phyloP scores from a whole-genome alignment of 2,113 vertebrate genomes.

The Elachura formosa region DNA sequence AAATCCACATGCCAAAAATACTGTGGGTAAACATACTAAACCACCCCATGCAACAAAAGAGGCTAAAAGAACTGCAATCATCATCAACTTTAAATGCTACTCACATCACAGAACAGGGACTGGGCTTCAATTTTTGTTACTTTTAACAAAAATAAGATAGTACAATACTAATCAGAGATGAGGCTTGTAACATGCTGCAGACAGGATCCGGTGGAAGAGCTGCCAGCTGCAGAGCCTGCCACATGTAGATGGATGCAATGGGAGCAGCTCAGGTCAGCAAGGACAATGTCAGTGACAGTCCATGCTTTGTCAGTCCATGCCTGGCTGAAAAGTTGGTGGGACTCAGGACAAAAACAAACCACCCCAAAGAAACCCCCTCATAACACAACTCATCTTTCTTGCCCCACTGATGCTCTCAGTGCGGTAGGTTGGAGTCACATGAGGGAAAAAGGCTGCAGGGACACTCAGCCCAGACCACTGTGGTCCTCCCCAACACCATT shows the following conservation, averaged over 20 bases:
- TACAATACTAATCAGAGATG: conserved; percentile 31
- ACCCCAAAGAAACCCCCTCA: neutral
- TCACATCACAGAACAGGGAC: neutral
- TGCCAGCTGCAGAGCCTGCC: neutral
- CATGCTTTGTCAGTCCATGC: neutral
- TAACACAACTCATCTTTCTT: neutral
- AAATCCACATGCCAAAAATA: conserved; percentile 68
- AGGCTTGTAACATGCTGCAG: neutral
- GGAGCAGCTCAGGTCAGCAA: neutral
- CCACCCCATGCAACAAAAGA: conserved; percentile 61
- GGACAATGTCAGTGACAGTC: neutral
- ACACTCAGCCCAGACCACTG: fast-evolving
- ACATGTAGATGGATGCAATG: neutral
- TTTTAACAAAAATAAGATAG: conserved; percentile 52
- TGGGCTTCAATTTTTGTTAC: conserved; percentile 54
- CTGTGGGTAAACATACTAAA: conserved; percentile 68
- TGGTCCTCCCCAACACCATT: fast-evolving
- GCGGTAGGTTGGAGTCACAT: neutral
- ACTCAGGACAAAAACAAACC: neutral
- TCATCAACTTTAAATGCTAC: conserved; percentile 62
- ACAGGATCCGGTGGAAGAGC: neutral
- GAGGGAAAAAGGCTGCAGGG: fast-evolving
- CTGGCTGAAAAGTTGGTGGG: neutral
- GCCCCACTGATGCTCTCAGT: neutral
- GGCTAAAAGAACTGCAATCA: conserved; percentile 62